Evolutionary conservation across 2,888 invertebrate species (phyloP), one percentile per base, ranked within the genome.

Genomic region (Parasteatoda lunata): DNA sequence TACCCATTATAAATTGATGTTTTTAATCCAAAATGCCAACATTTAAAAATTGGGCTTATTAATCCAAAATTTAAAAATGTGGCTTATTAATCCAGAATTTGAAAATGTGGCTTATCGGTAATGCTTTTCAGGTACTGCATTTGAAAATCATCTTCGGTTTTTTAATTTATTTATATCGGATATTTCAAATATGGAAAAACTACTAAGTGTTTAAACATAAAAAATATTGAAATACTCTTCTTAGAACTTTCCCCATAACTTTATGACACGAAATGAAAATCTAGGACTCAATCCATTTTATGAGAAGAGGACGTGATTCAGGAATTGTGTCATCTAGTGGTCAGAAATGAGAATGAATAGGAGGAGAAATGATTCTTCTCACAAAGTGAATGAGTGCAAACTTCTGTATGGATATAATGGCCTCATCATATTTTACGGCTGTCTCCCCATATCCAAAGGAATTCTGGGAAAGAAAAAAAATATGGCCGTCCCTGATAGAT

Each of bases 361-460:
- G 51, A 54, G 15, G 15, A 52, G 70, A 82, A 75, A 30, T 75
- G 76, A 76, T 48, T 47, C 66, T n/a, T 54, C 30, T 7, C 65
- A 15, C 66, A 84, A 84, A 84, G 83, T 84, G 72, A 65, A 64
- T 71, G 83, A 84, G 77, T 77, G 83, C 83, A 84, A 84, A 84
- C 52, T 72, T 84, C 83, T 84, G 83, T 84, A 84, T 48, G 68
- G 83, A 52, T 65, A 72, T 84, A 84, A 84, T 84, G 83, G 83
- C 71, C 65, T 48, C 71, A 47, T 77, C 83, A 84, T 84, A 84
- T 84, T 84, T 84, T 77, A 84, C 77, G 77, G 48, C 11, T 48
- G 49, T n/a, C 47, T 48, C 9, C 13, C n/a, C 7, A 5, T 48
- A 48, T 52, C 15, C 49, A 45, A 9, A 54, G 73, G 54, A 73